Evolutionary conservation across 1,140 invertebrate species (phyloP).

Genomic region (Heliothis virescens): DNA sequence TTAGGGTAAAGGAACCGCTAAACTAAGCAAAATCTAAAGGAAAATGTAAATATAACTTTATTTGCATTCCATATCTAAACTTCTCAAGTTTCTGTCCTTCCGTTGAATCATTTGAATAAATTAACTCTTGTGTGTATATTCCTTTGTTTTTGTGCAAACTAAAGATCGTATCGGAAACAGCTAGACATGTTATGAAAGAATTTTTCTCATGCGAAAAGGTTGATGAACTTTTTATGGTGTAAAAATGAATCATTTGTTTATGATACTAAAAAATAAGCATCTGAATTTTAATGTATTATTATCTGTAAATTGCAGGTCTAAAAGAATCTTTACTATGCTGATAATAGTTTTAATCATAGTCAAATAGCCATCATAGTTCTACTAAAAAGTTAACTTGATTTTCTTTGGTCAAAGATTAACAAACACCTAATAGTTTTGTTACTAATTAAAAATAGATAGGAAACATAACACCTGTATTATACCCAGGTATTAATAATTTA

Average conservation of each 20-base stretch:
- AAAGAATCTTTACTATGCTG: no score
- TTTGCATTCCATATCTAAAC: constrained; percentile 13
- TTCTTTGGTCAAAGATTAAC: no score
- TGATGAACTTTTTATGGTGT: not conserved
- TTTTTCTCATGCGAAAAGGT: constrained; percentile 8
- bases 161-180: constrained; percentile 26
- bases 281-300: no score
- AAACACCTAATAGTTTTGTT: no score
- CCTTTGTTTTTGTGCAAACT: constrained; percentile 28
- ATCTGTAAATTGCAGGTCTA: no score
- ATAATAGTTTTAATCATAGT: no score
- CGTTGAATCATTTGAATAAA: constrained; percentile 29
- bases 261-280: not conserved
- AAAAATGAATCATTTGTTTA: constrained; percentile 10
- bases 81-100: constrained; percentile 17
- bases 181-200: constrained; percentile 16
- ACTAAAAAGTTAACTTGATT: no score
- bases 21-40: not conserved
- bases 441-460: no score
- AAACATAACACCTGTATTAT: no score
- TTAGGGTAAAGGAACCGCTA: not conserved
- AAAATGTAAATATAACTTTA: constrained; percentile 7
- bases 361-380: no score
- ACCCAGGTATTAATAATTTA: no score
- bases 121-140: constrained; percentile 8